phyloP scores from a whole-genome alignment of 2,113 vertebrate genomes.

The Rhinolophus ferrumequinum region DNA sequence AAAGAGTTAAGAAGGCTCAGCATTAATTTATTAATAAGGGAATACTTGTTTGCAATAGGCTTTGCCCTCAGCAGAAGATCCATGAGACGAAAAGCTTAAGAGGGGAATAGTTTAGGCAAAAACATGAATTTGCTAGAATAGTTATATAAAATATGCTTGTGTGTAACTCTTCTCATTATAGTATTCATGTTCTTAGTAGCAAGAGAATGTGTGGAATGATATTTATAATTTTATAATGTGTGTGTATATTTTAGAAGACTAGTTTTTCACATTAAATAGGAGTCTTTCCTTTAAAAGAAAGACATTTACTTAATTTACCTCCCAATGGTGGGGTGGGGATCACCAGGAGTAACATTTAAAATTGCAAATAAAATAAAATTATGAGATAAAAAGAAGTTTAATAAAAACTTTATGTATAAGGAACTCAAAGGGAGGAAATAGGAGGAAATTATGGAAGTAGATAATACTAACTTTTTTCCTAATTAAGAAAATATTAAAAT shows the following conservation, averaged over 20 bases:
- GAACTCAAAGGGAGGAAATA: neutral
- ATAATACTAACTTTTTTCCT: neutral
- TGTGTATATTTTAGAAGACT: neutral
- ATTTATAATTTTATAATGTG: neutral
- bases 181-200: neutral
- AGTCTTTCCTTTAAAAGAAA: neutral
- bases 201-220: neutral
- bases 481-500: neutral
- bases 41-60: neutral
- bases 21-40: conserved; percentile 67
- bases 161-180: neutral
- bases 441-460: neutral
- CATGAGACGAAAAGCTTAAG: conserved; percentile 22
- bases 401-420: neutral
- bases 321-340: neutral
- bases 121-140: neutral
- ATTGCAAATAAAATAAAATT: conserved; percentile 31
- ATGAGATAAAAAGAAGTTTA: neutral
- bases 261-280: neutral
- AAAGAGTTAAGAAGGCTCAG: conserved; percentile 56
- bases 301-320: neutral
- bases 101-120: neutral
- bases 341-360: conserved; percentile 3
- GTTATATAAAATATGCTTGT: neutral
- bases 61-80: neutral